Base-by-base conservation (phyloP, 2,113 vertebrate species). In the Crotalus horridus region DNA sequence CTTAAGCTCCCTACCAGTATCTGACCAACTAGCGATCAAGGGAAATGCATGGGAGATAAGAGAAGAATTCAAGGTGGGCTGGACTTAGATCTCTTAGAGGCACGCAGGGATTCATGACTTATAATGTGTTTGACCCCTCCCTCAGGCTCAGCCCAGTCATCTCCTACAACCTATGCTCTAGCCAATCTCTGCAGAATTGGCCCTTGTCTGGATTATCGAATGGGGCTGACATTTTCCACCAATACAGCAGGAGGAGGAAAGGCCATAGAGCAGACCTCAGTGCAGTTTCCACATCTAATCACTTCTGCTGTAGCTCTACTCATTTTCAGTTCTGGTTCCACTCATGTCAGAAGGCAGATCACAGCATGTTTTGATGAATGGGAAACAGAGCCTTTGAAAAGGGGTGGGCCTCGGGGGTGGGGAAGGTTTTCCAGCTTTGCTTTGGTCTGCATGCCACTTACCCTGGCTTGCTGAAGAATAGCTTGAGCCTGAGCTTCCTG, bases 401-500 rank as follows among this genome's bases (percentile, higher is more conserved):
- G 48, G 87, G 9, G 33, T 81, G 54, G 5, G 69, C 43, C 46
- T 46, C 0, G 29, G 20, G 21, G 8, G 10, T 2, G 5, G 21
- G 20, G 10, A 12, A 87, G 51, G 5, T 46, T 21, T 43, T 46
- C 26, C 43, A 61, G 20, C 43, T 23, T 13, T 23, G n/a, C 6
- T 88, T 43, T 86, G 89, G 93, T 81, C 6, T 89, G 15, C 9
- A 26, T 6, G 61, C 58, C 92, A 96, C 99, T 98, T 95, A 99
- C 99, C 98, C 99, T 98, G 93, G 99, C 99, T 95, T 99, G 99
- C 93, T 99, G 99, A 56, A 99, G 99, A 95, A 99, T 99, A 3
- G 99, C 99, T 96, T 99, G 99, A 8, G 99, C 99, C 95, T 99
- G 99, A 85, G 99, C 99, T 96, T 99, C 99, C 94, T 99, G 99